Evolutionary conservation across 2,888 invertebrate species (phyloP), one percentile per base, ranked within the genome.

Genomic region (Cephus runcator): DNA sequence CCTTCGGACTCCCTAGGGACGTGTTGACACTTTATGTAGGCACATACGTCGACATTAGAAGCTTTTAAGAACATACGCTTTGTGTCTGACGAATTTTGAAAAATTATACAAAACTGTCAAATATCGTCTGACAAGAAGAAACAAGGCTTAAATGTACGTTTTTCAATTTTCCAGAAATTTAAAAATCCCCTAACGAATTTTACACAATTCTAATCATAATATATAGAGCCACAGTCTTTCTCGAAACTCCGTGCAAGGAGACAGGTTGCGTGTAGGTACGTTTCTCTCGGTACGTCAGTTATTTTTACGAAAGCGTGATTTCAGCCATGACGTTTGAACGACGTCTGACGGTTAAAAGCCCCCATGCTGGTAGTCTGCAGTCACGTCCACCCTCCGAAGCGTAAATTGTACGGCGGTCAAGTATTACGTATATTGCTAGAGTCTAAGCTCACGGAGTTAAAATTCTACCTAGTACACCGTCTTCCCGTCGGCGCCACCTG

Each of bases 331-430:
- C 23, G 56, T 56, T 56, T 56, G 73, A 76, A 73, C 73, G 73
- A 76, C 76, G 76, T 12, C 76, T 76, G 69, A 76, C 73, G 40
- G 73, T 76, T 76, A 56, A 76, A 76, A 76, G 76, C 73, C 56
- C 33, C 23, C 40, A n/a, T 56, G 56, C 73, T 73, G 73, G 30
- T 73, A 30, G 73, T 73, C 73, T 76, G 12, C 56, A 56, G 23
- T 23, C 56, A 23, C 56, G 56, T 56, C 56, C 56, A 56, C 23
- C 23, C 23, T 9, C 56, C 9, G 23, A 56, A 56, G 56, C 56
- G 56, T 56, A 56, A 56, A 56, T 56, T 56, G 23, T 56, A 56
- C 56, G 56, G 56, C 56, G 56, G 56, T 56, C 56, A 23, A 23
- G 23, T 56, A 56, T 56, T 23, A 56, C 6, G 56, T 56, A 56